Base-by-base conservation (phyloP, 2,113 vertebrate genomes). In the Menura novaehollandiae region DNA sequence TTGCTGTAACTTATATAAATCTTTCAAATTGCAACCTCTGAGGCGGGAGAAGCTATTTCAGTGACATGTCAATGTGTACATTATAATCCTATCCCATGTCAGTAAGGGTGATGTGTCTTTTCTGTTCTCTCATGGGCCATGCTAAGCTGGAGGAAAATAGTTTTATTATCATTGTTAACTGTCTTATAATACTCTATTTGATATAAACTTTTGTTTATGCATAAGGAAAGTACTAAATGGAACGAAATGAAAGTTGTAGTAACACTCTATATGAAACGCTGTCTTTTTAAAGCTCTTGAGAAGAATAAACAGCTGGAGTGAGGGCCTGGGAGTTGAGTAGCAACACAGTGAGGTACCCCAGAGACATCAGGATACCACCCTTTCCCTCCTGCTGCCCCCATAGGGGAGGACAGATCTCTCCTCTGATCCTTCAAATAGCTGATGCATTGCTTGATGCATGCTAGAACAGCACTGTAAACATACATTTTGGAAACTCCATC, bases 261-360 rank as follows among this genome's bases (percentile, higher is more conserved):
- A 59, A 47, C 11, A 13, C n/a, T 41, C 12, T 15, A 10, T 46
- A 14, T 47, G 23, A 84, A 73, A 44, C 20, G 35, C 0, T 43
- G 12, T 19, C 13, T 62, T 88, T 75, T 53, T 33, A 28, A 89
- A 80, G 49, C 30, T 77, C 24, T 60, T 39, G 43, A 30, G 27
- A 60, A 55, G 16, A 69, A 37, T 35, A 18, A 64, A 8, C 14
- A 73, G 33, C 46, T 86, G 53, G 24, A 59, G 15, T 3, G 15
- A 73, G 39, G 19, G 43, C 32, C 21, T 49, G 19, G 3, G 53
- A 10, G 41, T 26, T 28, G 26, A 71, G 13, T 2, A 56, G 32
- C 0, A 1, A 26, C 27, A 39, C 10, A 43, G 24, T 0, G 1
- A 88, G 23, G 12, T 18, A 7, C 30, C 37, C 35, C 27, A 49